Percentiles rank a stretch among this genome's conserved stretches.
Evolutionary conservation across 1,140 invertebrate genomes (phyloP).

Genomic region (Steinernema feltiae): DNA sequence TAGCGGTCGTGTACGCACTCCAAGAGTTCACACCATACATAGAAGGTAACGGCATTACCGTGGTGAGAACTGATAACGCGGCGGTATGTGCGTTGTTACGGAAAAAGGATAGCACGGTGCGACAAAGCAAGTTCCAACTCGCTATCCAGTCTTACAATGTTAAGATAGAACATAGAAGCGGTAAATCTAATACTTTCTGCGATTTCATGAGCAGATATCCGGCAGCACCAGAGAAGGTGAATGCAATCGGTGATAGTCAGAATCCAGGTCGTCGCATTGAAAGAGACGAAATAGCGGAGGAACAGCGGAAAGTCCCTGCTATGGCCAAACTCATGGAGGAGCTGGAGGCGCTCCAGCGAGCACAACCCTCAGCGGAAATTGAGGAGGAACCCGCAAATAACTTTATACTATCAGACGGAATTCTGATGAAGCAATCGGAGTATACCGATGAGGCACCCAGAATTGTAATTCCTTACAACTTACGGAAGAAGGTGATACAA

Average conservation of each 20-base stretch:
- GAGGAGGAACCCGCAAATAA: background rate
- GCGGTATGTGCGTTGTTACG: slow-evolving; percentile 3
- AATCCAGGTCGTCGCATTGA: background rate
- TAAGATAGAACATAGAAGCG: slow-evolving; percentile 1
- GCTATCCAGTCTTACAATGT: background rate
- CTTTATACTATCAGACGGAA: too few relatives aligned
- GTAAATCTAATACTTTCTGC: slow-evolving; percentile 1
- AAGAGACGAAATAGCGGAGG: background rate
- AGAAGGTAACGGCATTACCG: background rate
- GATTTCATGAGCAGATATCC: slow-evolving; percentile 16
- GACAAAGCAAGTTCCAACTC: background rate
- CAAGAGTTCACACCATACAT: slow-evolving; percentile 3
- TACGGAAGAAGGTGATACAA: background rate
- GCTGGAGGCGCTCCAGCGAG: too few relatives aligned
- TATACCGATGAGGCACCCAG: background rate
- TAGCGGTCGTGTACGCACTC: slow-evolving; percentile 17
- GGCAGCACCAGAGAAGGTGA: background rate
- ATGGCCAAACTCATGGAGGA: too few relatives aligned
- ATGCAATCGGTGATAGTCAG: background rate
- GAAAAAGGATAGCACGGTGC: background rate
- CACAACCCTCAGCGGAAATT: too few relatives aligned
- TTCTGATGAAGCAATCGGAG: background rate
- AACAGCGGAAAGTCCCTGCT: too few relatives aligned
- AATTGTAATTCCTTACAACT: background rate
- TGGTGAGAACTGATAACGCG: slow-evolving; percentile 8